These are phyloP conservation scores for Drosophila macrospina DNA, from an alignment of 2,888 invertebrate species.

Conservation along the genomic window DNA sequence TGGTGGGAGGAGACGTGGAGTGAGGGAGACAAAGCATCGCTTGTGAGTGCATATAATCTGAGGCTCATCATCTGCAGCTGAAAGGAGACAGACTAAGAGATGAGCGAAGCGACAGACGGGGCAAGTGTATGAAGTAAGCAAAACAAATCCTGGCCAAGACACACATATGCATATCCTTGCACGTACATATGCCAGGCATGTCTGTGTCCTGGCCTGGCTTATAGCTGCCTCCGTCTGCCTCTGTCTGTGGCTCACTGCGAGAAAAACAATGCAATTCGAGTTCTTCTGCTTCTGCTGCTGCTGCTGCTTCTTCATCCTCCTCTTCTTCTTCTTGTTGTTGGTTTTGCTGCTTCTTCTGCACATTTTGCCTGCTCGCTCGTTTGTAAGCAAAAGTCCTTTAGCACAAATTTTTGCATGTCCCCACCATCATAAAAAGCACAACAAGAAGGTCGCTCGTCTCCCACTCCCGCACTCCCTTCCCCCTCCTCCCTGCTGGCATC, in stretches of 20 bases:
- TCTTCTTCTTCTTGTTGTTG: too few species aligned
- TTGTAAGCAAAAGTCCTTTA: conserved; percentile 79
- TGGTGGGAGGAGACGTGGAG: not conserved
- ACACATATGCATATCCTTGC: conserved; percentile 64
- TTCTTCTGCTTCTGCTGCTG: too few species aligned
- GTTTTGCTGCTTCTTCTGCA: conserved; percentile 73
- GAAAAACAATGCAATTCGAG: conserved; percentile 76
- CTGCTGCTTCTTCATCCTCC: too few species aligned
- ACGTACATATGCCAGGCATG: conserved; percentile 42
- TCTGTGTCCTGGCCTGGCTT: conserved; percentile 54
- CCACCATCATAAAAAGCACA: conserved; percentile 74
- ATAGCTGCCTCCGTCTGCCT: conserved; percentile 16
- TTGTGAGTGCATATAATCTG: conserved; percentile 79
- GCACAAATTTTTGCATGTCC: conserved; percentile 70
- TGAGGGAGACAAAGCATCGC: conserved; percentile 60
- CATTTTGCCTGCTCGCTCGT: conserved; percentile 77
- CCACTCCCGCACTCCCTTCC: too few species aligned
- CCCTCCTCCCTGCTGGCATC: not conserved
- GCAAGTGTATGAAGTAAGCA: conserved; percentile 16
- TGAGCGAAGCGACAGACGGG: conserved; percentile 4
- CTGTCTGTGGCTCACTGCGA: conserved; percentile 32
- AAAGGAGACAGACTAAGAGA: not conserved
- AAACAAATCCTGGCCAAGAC: conserved; percentile 69
- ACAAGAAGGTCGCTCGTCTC: conserved; percentile 34
- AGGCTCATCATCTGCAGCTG: conserved; percentile 61